Evolutionary conservation across 2,113 vertebrate species (phyloP).

Genomic region (Tonatia bakeri): DNA sequence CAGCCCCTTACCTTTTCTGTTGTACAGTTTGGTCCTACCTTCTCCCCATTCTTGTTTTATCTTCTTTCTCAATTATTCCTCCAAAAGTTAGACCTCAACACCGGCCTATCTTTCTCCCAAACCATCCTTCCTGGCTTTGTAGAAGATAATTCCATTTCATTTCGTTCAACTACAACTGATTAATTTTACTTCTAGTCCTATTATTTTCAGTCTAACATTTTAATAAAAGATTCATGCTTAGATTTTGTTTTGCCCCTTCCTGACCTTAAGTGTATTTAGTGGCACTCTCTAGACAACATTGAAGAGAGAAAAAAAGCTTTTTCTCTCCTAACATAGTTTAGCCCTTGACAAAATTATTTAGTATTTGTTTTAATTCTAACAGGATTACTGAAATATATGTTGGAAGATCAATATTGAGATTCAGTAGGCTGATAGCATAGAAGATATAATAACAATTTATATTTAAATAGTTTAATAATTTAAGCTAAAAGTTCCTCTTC

Average conservation of each 20-base stretch:
- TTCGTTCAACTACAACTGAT: background rate
- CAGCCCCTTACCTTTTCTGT: background rate
- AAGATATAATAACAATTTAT: background rate
- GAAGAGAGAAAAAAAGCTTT: background rate
- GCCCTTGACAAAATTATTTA: background rate
- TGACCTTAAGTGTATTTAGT: background rate
- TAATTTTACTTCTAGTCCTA: background rate
- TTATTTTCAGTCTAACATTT: background rate
- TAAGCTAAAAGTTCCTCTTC: background rate
- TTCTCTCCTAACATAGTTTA: background rate
- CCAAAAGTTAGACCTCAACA: background rate
- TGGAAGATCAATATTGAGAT: background rate
- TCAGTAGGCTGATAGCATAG: background rate
- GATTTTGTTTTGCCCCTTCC: background rate
- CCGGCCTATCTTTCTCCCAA: background rate
- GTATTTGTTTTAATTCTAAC: conserved; percentile 34
- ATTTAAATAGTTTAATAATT: background rate
- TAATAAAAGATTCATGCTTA: background rate
- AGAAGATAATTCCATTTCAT: background rate
- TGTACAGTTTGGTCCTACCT: background rate
- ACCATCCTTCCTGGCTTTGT: background rate
- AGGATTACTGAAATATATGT: background rate
- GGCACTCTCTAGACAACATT: background rate
- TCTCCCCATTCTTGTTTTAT: background rate
- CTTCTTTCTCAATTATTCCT: background rate